phyloP scores from a whole-genome alignment of 2,888 invertebrate species.

The Thumatha senex region DNA sequence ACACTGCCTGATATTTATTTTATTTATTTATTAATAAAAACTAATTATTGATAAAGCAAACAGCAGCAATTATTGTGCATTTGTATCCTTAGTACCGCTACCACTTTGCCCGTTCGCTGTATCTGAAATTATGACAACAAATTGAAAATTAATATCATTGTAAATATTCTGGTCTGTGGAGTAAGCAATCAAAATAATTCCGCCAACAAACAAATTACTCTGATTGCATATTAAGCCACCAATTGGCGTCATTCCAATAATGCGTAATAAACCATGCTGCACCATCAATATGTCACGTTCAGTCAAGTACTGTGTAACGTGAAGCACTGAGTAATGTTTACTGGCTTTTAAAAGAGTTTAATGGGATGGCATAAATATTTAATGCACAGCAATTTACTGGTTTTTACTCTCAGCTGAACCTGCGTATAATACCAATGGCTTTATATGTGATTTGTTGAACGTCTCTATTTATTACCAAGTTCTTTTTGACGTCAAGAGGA shows the following conservation, averaged over 20 bases:
- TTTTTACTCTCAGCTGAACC: background rate
- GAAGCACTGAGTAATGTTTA: constrained; percentile 27
- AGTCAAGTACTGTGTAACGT: constrained; percentile 22
- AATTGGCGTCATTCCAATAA: constrained; percentile 44
- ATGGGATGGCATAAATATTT: constrained; percentile 7
- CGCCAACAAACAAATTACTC: constrained; percentile 41
- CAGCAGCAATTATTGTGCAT: constrained; percentile 10
- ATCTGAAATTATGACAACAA: constrained; percentile 34
- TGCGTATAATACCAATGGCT: background rate
- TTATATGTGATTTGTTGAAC: too few species aligned
- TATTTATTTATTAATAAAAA: too few species aligned
- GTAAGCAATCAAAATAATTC: constrained; percentile 30
- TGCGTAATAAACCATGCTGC: constrained; percentile 41
- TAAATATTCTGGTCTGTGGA: background rate
- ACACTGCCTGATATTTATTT: too few species aligned
- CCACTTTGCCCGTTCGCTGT: constrained; percentile 5
- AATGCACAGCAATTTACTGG: background rate
- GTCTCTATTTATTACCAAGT: background rate
- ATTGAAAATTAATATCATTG: constrained; percentile 20
- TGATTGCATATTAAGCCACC: constrained; percentile 46
- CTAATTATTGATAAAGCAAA: too few species aligned
- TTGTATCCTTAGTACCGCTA: constrained; percentile 14
- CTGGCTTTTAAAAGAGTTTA: constrained; percentile 9
- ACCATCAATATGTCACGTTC: constrained; percentile 40
- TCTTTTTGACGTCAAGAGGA: too few species aligned